Evolutionary conservation across 2,888 invertebrate species (phyloP).

Genomic region (Hanleya hanleyi): DNA sequence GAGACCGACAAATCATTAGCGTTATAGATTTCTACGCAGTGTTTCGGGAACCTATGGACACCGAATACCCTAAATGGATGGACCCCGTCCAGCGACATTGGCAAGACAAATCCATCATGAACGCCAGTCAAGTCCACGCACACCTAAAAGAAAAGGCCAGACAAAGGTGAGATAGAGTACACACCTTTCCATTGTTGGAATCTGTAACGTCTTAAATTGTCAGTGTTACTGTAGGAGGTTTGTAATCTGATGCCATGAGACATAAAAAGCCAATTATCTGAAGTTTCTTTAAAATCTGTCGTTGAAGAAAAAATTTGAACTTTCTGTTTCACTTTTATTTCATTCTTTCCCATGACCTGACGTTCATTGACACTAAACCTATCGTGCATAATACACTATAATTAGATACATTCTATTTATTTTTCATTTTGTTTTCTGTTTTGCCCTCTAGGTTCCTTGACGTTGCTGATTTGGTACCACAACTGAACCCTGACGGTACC

Average conservation of each 20-base stretch:
- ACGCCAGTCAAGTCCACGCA: conserved; percentile 64
- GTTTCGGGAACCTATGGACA: conserved; percentile 53
- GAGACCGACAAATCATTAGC: conserved; percentile 58
- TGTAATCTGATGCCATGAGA: too few species aligned
- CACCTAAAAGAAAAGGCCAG: conserved; percentile 69
- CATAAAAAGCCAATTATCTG: too few species aligned
- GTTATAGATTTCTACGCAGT: conserved; percentile 68
- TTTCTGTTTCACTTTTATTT: background rate
- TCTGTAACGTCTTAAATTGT: too few species aligned
- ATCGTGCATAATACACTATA: too few species aligned
- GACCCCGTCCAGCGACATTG: conserved; percentile 64
- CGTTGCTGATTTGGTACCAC: conserved; percentile 68
- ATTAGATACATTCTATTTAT: too few species aligned
- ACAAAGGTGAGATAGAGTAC: conserved; percentile 67
- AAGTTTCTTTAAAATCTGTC: too few species aligned
- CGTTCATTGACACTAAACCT: background rate
- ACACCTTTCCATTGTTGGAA: too few species aligned
- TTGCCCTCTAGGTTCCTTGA: conserved; percentile 59
- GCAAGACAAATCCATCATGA: conserved; percentile 61
- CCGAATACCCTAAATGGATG: conserved; percentile 70
- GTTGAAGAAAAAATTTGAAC: too few species aligned
- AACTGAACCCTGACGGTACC: conserved; percentile 67
- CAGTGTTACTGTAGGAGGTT: too few species aligned
- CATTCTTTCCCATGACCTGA: background rate
- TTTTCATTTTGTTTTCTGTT: background rate